Evolutionary conservation across 2,888 invertebrate genomes (phyloP).

Genomic region (Baccha elongata): DNA sequence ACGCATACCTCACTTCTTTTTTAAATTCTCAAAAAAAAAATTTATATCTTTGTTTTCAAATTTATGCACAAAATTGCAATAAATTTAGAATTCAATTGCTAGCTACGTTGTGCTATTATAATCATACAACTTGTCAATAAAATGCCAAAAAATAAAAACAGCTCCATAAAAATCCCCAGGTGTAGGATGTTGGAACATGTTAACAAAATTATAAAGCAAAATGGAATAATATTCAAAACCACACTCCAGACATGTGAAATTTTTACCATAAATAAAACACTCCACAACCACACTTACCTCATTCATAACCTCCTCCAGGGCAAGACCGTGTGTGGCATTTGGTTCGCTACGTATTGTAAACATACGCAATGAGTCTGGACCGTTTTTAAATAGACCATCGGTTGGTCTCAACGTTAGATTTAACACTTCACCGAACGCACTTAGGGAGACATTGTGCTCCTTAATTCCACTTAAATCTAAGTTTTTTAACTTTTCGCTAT

Average conservation of each 20-base stretch:
- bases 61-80: constrained; percentile 59
- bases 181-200: constrained; percentile 47
- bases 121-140: constrained; percentile 51
- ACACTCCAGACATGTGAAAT: constrained; percentile 13
- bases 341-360: constrained; percentile 91
- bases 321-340: constrained; percentile 90
- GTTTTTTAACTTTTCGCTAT: constrained; percentile 74
- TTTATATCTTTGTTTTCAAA: constrained; percentile 22
- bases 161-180: constrained; percentile 28
- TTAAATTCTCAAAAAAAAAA: constrained; percentile 26
- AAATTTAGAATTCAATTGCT: constrained; percentile 63
- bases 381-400: constrained; percentile 89
- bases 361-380: constrained; percentile 86
- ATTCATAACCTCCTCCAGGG: constrained; percentile 88
- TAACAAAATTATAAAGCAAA: constrained; percentile 27
- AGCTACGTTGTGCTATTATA: constrained; percentile 1
- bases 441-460: constrained; percentile 87
- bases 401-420: constrained; percentile 90
- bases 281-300: constrained; percentile 77
- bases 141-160: constrained; percentile 28
- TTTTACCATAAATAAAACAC: not conserved
- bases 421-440: constrained; percentile 90
- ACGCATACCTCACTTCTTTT: constrained; percentile 19
- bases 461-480: constrained; percentile 77
- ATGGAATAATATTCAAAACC: constrained; percentile 23